phyloP scores from a whole-genome alignment of 1,140 invertebrate genomes.

The Holcopasites calliopsidis region DNA sequence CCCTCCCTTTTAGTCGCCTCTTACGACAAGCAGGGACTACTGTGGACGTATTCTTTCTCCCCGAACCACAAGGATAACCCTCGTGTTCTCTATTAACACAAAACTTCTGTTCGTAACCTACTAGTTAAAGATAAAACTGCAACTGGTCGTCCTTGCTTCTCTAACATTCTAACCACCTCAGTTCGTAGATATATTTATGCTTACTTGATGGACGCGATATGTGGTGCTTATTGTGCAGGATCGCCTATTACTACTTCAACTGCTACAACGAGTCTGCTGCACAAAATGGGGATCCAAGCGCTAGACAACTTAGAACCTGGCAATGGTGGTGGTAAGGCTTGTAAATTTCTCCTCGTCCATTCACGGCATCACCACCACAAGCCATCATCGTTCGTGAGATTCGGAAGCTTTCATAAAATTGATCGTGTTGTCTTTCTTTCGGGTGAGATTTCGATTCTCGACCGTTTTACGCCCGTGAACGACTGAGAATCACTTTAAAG shows the following conservation, averaged over 20 bases:
- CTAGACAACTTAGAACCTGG: constrained; percentile 74
- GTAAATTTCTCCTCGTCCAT: constrained; percentile 56
- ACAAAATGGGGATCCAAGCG: constrained; percentile 78
- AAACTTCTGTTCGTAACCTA: neutral
- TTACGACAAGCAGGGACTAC: too few species aligned
- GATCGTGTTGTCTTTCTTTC: constrained; percentile 32
- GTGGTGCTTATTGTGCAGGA: constrained; percentile 77
- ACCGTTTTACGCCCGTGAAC: constrained; percentile 4
- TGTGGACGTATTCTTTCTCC: too few species aligned
- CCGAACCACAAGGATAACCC: too few species aligned
- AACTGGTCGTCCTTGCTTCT: neutral
- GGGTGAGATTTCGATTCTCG: constrained; percentile 18
- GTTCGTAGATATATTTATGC: constrained; percentile 62
- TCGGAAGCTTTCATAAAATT: constrained; percentile 36
- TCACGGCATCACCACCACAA: constrained; percentile 43
- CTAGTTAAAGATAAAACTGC: neutral
- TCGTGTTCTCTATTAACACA: too few species aligned
- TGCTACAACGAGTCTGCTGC: constrained; percentile 74
- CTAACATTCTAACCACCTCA: constrained; percentile 23
- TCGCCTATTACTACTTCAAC: constrained; percentile 73
- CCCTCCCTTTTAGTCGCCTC: too few species aligned
- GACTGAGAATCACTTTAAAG: constrained; percentile 17
- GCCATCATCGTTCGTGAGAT: constrained; percentile 39
- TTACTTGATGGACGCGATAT: constrained; percentile 73
- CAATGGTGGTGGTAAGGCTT: constrained; percentile 77